Evolutionary conservation across 53 echinoderm and acorn worm species (phyloP), one percentile per base, ranked within the genome.

Genomic region (Stichopus horrens): DNA sequence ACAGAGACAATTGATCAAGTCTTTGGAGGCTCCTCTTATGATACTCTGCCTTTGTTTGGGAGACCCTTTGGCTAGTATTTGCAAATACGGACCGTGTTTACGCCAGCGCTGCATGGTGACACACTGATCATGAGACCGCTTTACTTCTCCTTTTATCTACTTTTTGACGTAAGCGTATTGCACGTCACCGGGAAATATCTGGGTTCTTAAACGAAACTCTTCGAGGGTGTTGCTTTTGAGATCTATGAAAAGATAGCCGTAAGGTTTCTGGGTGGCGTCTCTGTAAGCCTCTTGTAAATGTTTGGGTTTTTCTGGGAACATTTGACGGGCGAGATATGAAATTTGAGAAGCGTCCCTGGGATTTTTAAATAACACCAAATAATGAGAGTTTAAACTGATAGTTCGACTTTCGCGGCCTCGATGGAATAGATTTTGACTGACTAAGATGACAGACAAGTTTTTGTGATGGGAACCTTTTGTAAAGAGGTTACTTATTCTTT

Each of bases 391-490:
- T 8, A 96, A 79, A 76, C 90, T 93, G 23, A 96, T 96, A 10
- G 96, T 96, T 71, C 96, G 57, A 86, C 92, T 92, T 76, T 94
- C 94, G 73, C 91, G 90, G 4, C 93, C 92, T 66, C 92, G 90
- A 55, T 93, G 88, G 74, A 96, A 94, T 18, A 96, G 79, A 59
- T 96, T 94, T 68, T 96, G 94, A 23, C 86, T 88, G 0, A 96
- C 93, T 13, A 93, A 89, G 74, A 96, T 93, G 9, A 96, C 94
- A 0, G 94, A 94, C 8, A 96, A 66, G 80, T 96, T 96, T 16
- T 89, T 88, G 56, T 94, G 94, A 86, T 96, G 96, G 83, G 93
- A 91, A 2, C 94, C 94, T 88, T 94, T 93, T 10, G 92, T 94
- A 84, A 96, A 96, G 0, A 96, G 81, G 37, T 94, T 87, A 4